Evolutionary conservation across 2,113 vertebrate genomes (phyloP), one percentile per base, ranked within the genome.

Genomic region (Hippocampus barbouri): DNA sequence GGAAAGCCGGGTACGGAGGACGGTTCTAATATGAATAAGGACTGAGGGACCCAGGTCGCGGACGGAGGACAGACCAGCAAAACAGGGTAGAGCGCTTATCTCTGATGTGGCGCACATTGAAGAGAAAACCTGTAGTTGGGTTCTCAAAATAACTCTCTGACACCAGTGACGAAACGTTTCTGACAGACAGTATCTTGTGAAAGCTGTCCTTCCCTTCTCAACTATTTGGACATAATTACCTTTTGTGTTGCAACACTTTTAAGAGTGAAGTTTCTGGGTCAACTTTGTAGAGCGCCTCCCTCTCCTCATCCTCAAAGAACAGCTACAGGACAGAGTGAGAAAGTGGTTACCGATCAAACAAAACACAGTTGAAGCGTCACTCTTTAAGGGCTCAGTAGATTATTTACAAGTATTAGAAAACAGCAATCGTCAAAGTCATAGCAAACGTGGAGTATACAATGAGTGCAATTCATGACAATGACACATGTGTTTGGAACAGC

Each of bases 241-340:
- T 93, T 87, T 92, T 66, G 40, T 95, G 94, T 78, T 95, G 93
- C 69, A 98, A 74, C 27, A 85, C 82, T 40, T 93, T 82, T 11
- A 95, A 89, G 82, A 99, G 90, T 0, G 94, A 89, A 10, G 63
- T 88, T 3, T 90, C 73, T 30, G 88, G 85, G 76, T 91, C 68
- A 23, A 97, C 88, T 73, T 88, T 70, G 56, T 95, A 90, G 2
- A 97, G 86, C 0, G 91, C 92, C 73, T 88, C 89, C 72, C 85
- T 91, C 47, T 91, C 88, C 34, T 87, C 91, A 73, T 97, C 95
- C 85, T 98, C 97, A 92, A 96, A 97, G 73, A 93, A 98, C 59
- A 99, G 72, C 97, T 98, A n/a, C 14, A 47, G n/a, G 34, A n/a
- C 15, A 47, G 15, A 49, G 23, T 5, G 23, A 61, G 59, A 56